Evolutionary conservation across 2,797 vertebrate genomes (phyloP), one percentile per base, ranked within the genome.

Genomic region (Molossus molossus): DNA sequence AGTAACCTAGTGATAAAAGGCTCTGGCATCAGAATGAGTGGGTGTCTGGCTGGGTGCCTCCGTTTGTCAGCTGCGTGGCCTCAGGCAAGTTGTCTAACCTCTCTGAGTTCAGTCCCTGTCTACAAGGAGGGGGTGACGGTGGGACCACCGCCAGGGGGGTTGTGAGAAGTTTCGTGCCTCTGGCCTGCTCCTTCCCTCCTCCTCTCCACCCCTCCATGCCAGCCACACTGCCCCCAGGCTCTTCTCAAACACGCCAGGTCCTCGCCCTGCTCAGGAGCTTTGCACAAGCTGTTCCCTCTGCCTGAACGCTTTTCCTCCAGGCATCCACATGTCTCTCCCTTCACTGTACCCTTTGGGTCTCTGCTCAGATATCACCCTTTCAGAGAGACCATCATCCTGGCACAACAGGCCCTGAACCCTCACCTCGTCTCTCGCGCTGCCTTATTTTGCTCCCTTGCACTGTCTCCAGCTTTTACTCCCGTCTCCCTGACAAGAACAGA

Each of bases 291-390:
- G n/a, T 57, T 93, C 70, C 91, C 79, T 70, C 62, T n/a, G 40
- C 67, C 88, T 53, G n/a, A 57, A 77, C 64, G 12, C 57, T 79
- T 58, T 87, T 92, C 62, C 81, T 73, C 48, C 72, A 86, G 70
- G n/a, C 13, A 57, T 0, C 40, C 40, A 45, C n/a, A 1, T 0
- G 15, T 55, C 15, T 27, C 29, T 69, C 45, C 9, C 23, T 29
- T 37, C 67, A 3, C 13, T 1, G 4, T 29, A 37, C n/a, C 48
- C 27, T 33, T 73, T 21, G 53, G 13, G 25, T 69, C 73, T 80
- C 72, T 48, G 18, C 64, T 81, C 57, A 55, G 17, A 23, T 6
- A 27, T 69, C 75, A 37, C 58, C 72, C 70, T 76, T 91, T 57
- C 69, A 14, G 82, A 93, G 79, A 92, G 55, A 45, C 21, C 50